Percentiles rank a stretch among this genome's conserved stretches.
Conservation (phyloP, 2,797 vertebrate genomes). For the Betta splendens region DNA sequence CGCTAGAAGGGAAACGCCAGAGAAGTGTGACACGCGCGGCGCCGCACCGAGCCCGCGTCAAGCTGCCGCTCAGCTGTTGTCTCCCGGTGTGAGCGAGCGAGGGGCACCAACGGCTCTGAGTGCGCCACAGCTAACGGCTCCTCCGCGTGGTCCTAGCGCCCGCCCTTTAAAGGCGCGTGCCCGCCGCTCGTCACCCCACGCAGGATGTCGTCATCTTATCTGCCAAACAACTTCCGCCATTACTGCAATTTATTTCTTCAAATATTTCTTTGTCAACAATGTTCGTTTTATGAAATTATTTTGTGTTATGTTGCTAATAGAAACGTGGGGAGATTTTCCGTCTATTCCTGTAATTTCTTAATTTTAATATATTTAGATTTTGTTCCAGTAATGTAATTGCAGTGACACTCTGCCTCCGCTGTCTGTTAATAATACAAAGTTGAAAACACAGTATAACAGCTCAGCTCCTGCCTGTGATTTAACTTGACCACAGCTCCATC, state of each 20-base stretch:
- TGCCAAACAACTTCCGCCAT: no score
- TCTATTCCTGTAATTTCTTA: no score
- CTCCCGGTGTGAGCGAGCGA: not conserved
- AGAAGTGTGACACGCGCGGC: not conserved
- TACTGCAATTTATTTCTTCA: no score
- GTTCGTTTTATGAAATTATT: no score
- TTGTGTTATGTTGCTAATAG: no score
- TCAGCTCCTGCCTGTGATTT: not conserved
- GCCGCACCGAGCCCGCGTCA: not conserved
- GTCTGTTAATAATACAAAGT: not conserved
- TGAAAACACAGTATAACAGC: not conserved
- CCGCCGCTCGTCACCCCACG: not conserved
- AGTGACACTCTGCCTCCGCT: not conserved
- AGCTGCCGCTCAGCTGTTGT: conserved; percentile 15
- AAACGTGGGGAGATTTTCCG: no score
- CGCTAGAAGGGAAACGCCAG: not conserved
- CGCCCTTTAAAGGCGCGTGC: rapidly evolving
- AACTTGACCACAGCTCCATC: not conserved
- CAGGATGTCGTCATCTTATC: not conserved
- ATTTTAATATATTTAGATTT: not conserved
- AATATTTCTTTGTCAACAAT: no score
- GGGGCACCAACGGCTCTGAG: conserved; percentile 29
- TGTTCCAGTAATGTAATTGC: not conserved
- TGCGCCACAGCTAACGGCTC: not conserved
- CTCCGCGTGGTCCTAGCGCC: conserved; percentile 68